Percentiles rank a stretch among this genome's conserved stretches.
These are phyloP conservation scores for Pristionchus mayeri DNA, from an alignment of 2,888 invertebrate species.

Conservation along the genomic window DNA sequence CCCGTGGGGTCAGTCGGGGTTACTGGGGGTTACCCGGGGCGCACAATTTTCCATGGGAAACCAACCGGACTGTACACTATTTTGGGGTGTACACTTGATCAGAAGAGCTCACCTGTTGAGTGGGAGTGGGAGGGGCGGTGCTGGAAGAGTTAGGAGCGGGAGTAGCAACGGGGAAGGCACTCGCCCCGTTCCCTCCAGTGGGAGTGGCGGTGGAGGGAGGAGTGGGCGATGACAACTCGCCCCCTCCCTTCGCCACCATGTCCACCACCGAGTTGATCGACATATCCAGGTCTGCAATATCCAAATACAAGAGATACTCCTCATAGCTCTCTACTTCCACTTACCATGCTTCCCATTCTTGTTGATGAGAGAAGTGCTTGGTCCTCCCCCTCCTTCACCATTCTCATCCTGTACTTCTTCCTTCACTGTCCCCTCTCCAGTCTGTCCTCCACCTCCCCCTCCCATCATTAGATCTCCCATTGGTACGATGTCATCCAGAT, in stretches of 20 bases:
- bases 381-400: slow-evolving; percentile 6
- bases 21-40: no score
- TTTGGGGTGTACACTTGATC: no score
- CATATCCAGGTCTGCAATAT: slow-evolving; percentile 18
- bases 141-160: neutral
- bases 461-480: slow-evolving; percentile 25
- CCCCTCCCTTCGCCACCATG: slow-evolving; percentile 48
- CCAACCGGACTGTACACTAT: no score
- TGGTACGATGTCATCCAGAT: slow-evolving; percentile 45
- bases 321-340: neutral
- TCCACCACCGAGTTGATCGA: slow-evolving; percentile 49
- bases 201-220: neutral
- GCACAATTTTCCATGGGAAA: no score
- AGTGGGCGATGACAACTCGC: slow-evolving; percentile 6
- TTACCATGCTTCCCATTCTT: slow-evolving; percentile 9
- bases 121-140: slow-evolving; percentile 30
- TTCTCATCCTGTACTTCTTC: neutral
- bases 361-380: neutral
- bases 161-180: neutral
- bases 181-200: neutral
- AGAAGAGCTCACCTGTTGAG: neutral
- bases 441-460: neutral
- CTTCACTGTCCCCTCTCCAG: neutral
- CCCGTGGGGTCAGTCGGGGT: no score
- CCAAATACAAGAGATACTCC: neutral